These are phyloP conservation scores for Pitangus sulphuratus DNA, from an alignment of 2,797 vertebrate genomes.

Conservation along the genomic window DNA sequence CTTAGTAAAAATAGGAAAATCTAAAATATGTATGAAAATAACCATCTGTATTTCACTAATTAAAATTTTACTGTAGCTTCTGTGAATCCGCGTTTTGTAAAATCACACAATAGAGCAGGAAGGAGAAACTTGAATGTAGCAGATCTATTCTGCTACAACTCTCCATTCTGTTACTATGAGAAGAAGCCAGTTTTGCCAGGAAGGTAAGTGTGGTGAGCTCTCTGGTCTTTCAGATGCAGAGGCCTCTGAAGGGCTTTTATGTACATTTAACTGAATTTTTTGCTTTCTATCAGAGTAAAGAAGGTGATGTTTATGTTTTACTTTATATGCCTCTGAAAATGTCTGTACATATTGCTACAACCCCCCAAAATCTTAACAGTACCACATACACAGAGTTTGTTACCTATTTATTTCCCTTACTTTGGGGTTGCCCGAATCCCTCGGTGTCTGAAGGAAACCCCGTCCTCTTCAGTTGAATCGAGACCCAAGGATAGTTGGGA, in stretches of 20 bases:
- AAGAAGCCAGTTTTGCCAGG: neutral
- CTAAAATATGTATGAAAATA: neutral
- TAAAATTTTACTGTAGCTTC: neutral
- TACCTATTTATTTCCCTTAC: neutral
- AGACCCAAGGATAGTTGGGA: neutral
- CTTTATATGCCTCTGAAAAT: neutral
- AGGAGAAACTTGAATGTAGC: neutral
- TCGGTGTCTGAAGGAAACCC: neutral
- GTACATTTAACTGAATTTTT: neutral
- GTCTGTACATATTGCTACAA: rapidly evolving
- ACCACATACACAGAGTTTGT: neutral
- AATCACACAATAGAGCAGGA: neutral
- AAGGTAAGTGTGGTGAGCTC: neutral
- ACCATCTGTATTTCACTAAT: neutral
- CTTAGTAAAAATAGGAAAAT: neutral
- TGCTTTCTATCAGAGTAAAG: neutral
- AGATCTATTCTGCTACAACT: neutral
- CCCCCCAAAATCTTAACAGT: neutral
- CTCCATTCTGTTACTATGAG: neutral
- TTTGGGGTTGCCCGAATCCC: neutral
- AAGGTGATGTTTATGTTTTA: neutral
- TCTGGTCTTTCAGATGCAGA: neutral
- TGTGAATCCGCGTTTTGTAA: neutral
- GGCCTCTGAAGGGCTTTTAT: neutral
- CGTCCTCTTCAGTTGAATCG: neutral